A percentile compares a stretch with the other conserved stretches of the same genome.
phyloP scores from a whole-genome alignment of 1,140 invertebrate species.

The Drosophila prosaltans region DNA sequence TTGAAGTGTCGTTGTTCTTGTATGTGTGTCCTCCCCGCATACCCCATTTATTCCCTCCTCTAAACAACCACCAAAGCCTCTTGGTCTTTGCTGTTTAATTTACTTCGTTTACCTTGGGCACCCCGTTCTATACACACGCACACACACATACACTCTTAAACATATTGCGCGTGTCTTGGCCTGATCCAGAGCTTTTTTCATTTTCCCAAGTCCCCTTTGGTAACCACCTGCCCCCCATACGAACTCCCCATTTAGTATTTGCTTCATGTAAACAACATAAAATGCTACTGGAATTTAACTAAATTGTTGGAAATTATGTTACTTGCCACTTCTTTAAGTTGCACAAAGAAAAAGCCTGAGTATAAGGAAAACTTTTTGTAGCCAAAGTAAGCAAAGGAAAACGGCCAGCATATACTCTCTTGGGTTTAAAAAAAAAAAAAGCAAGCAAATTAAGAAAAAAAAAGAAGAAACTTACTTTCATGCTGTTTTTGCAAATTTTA shows the following conservation, averaged over 20 bases:
- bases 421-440: not conserved
- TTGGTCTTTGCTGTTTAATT: slow-evolving; percentile 54
- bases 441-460: not conserved
- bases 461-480: not conserved
- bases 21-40: slow-evolving; percentile 17
- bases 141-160: slow-evolving; percentile 1
- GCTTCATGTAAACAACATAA: slow-evolving; percentile 57
- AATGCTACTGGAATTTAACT: slow-evolving; percentile 60
- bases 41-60: not conserved
- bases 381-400: not conserved
- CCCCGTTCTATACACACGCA: slow-evolving; percentile 20
- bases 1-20: slow-evolving; percentile 41
- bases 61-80: slow-evolving; percentile 31
- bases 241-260: slow-evolving; percentile 31
- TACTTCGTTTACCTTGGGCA: slow-evolving; percentile 68
- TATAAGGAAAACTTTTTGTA: not conserved
- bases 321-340: slow-evolving; percentile 7
- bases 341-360: too few relatives aligned
- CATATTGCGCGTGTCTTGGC: slow-evolving; percentile 39
- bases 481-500: not conserved
- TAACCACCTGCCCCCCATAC: not conserved
- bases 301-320: slow-evolving; percentile 68
- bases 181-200: slow-evolving; percentile 40
- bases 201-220: slow-evolving; percentile 7
- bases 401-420: not conserved